Evolutionary conservation across 2,797 vertebrate genomes (phyloP), one percentile per base, ranked within the genome.

Genomic region (Urocyon cinereoargenteus): DNA sequence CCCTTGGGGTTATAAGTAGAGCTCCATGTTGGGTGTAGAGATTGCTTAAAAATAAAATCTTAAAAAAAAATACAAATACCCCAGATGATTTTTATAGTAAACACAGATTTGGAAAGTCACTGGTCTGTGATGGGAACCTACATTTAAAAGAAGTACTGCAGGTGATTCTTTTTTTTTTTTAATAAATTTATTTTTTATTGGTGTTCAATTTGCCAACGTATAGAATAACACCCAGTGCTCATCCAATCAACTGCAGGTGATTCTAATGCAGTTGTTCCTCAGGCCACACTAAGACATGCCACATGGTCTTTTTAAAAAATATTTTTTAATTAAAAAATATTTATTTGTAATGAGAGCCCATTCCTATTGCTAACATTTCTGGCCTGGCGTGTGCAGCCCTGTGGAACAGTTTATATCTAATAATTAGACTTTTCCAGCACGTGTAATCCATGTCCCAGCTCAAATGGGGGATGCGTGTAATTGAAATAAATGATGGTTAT

Each of bases 321-420:
- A 0, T 4, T 15, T 53, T 77, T 51, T 8, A 10, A 55, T 45
- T 55, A 14, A 9, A 21, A 6, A 13, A 2, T 28, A 22, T 6
- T 36, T 53, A 15, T 79, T 79, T 51, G 11, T 45, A 49, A 26
- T 31, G 45, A 64, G 66, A 51, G 16, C 18, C 36, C 0, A 2
- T 92, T 82, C 2, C 66, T 21, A 1, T 36, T 31, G 7, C 9
- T 18, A 19, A 28, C 16, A 9, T 19, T 22, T 86, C 24, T 55
- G 24, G 36, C 6, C 0, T 5, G 36, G 59, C 2, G 1, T 11
- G 10, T 49, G 9, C 11, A 16, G 10, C 11, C 15, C 12, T 66
- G 72, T 21, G 12, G 36, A 6, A 3, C 31, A 6, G 19, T 4
- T 75, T 22, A 13, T 16, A 18, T 40, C 31, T 49, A 34, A 36